phyloP scores from a whole-genome alignment of 1,140 invertebrate genomes.

The Druon quercuslanigerum region DNA sequence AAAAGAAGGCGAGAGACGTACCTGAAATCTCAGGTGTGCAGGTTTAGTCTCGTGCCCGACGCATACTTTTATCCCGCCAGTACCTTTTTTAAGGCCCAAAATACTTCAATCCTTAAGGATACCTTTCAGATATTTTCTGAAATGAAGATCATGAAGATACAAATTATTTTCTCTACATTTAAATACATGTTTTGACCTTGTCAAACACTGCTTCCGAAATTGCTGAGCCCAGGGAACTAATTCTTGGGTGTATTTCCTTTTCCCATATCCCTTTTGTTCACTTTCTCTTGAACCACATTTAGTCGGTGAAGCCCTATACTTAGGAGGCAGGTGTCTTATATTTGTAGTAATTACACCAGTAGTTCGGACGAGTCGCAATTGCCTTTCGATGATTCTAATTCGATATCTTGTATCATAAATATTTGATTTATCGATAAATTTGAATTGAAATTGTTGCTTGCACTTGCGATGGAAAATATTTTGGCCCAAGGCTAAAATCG shows the following conservation, averaged over 20 bases:
- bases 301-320: not conserved
- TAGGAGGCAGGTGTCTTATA: constrained; percentile 17
- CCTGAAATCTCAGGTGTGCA: constrained; percentile 27
- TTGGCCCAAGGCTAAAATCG: too few relatives aligned
- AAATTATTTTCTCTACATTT: constrained; percentile 28
- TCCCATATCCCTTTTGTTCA: not conserved
- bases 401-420: constrained; percentile 1
- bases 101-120: constrained; percentile 52
- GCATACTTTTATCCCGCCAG: too few relatives aligned
- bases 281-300: not conserved
- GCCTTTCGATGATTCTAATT: constrained; percentile 14
- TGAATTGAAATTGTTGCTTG: not conserved
- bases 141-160: too few relatives aligned
- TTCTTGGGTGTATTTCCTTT: not conserved
- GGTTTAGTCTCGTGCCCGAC: not conserved
- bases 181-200: constrained; percentile 37
- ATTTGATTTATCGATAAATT: constrained; percentile 16
- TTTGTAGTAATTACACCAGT: constrained; percentile 23
- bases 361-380: not conserved
- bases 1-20: constrained; percentile 23
- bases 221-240: not conserved
- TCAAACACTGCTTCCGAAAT: constrained; percentile 19
- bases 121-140: constrained; percentile 21
- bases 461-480: not conserved
- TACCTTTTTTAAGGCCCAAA: not conserved